A percentile compares a stretch with the other conserved stretches of the same genome.
Evolutionary conservation across 2,113 vertebrate genomes (phyloP).

Genomic region (Sander lucioperca): DNA sequence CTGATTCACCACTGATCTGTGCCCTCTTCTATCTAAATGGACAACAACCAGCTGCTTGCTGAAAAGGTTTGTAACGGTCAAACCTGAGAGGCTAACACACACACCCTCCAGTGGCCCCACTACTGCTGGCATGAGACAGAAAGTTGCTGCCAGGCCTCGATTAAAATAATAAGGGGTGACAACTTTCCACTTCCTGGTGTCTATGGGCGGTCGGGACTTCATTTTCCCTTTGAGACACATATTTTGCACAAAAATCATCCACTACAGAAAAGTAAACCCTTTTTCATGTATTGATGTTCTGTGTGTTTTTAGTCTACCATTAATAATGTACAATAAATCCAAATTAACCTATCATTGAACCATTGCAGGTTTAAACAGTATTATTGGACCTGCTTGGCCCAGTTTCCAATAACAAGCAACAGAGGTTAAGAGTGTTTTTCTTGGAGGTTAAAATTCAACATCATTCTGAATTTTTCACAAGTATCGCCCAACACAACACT

Average conservation of each 20-base stretch:
- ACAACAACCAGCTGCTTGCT: slow-evolving; percentile 31
- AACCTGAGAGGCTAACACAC: slow-evolving; percentile 10
- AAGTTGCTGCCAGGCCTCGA: slow-evolving; percentile 3
- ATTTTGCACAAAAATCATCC: slow-evolving; percentile 3
- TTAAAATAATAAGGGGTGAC: slow-evolving; percentile 42
- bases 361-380: background rate
- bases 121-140: background rate
- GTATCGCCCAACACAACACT: slow-evolving; percentile 19
- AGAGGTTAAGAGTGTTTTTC: slow-evolving; percentile 20
- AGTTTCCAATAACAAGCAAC: slow-evolving; percentile 14
- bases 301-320: background rate
- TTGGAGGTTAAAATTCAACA: background rate
- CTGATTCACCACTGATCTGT: slow-evolving; percentile 33
- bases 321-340: background rate
- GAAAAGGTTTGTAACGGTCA: slow-evolving; percentile 10
- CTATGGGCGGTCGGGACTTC: background rate
- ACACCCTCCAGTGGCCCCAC: background rate
- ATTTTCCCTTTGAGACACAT: slow-evolving; percentile 18
- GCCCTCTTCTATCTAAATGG: slow-evolving; percentile 16
- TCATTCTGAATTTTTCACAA: background rate
- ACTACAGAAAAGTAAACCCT: background rate
- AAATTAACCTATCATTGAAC: slow-evolving; percentile 12
- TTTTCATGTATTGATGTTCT: background rate
- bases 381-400: background rate
- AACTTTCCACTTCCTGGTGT: slow-evolving; percentile 25